Percentiles rank a stretch among this genome's conserved stretches.
Conservation (phyloP, 2,888 invertebrate species). For the Autographa pulchrina region DNA sequence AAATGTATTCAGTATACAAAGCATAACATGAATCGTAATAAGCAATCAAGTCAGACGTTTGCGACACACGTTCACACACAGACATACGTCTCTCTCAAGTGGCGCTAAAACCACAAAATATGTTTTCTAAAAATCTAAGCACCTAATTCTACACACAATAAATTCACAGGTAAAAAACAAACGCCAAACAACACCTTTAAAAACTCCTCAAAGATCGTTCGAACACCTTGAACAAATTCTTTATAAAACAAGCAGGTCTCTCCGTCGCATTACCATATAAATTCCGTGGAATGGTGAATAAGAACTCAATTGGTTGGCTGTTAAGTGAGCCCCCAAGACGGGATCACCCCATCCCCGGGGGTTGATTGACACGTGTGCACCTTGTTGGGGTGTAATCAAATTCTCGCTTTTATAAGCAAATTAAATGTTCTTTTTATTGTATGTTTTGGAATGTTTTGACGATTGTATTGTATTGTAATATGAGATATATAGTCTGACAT, state of each 20-base stretch:
- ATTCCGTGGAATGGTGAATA: constrained; percentile 80
- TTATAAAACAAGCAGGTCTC: constrained; percentile 57
- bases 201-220: background rate
- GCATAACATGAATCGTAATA: too few relatives aligned
- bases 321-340: constrained; percentile 67
- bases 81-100: too few relatives aligned
- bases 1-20: too few relatives aligned
- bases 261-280: constrained; percentile 78
- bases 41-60: too few relatives aligned
- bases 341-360: constrained; percentile 54
- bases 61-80: too few relatives aligned
- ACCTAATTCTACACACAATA: background rate
- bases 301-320: constrained; percentile 82
- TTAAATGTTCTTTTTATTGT: constrained; percentile 48
- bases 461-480: constrained; percentile 14
- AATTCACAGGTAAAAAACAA: background rate
- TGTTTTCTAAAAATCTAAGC: too few relatives aligned
- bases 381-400: constrained; percentile 65
- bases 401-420: constrained; percentile 62
- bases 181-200: background rate
- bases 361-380: constrained; percentile 76
- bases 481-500: too few relatives aligned
- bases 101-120: too few relatives aligned
- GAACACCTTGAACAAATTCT: constrained; percentile 17
- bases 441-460: constrained; percentile 34